Conservation (phyloP, 2,113 vertebrate genomes). For the Isurus oxyrinchus region DNA sequence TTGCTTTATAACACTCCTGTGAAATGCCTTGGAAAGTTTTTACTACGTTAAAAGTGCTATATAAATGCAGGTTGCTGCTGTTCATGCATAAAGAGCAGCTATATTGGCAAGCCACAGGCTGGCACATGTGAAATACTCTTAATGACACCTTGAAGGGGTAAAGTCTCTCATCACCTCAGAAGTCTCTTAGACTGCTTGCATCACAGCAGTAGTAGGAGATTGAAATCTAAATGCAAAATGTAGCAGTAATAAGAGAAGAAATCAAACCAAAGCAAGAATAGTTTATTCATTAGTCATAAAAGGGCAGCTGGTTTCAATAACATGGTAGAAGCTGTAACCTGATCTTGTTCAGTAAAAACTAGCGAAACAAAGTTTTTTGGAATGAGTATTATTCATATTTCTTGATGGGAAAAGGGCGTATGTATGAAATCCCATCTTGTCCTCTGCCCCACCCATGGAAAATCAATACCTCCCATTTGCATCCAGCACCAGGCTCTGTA, state of each 20-base stretch:
- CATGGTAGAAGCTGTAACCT: background rate
- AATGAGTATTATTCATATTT: background rate
- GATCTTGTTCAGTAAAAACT: background rate
- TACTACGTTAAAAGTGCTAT: no score
- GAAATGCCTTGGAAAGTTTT: no score
- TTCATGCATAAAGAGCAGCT: background rate
- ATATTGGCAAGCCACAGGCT: background rate
- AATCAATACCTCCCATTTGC: background rate
- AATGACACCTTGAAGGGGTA: background rate
- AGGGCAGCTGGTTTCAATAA: background rate
- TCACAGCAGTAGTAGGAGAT: background rate
- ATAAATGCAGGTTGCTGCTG: no score
- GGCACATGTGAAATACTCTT: background rate
- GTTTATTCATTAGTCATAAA: background rate
- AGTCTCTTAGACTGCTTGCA: background rate
- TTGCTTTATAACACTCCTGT: no score
- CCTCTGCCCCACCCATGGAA: background rate
- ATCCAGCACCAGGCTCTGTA: background rate
- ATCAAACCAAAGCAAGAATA: background rate
- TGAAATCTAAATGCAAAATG: background rate
- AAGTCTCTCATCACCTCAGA: background rate
- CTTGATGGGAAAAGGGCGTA: background rate
- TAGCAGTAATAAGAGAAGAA: background rate
- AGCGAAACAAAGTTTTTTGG: background rate
- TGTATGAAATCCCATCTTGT: background rate